Percentiles rank a stretch among this genome's conserved stretches.
Evolutionary conservation across 2,113 vertebrate genomes (phyloP).

Genomic region (Dasyprocta punctata): DNA sequence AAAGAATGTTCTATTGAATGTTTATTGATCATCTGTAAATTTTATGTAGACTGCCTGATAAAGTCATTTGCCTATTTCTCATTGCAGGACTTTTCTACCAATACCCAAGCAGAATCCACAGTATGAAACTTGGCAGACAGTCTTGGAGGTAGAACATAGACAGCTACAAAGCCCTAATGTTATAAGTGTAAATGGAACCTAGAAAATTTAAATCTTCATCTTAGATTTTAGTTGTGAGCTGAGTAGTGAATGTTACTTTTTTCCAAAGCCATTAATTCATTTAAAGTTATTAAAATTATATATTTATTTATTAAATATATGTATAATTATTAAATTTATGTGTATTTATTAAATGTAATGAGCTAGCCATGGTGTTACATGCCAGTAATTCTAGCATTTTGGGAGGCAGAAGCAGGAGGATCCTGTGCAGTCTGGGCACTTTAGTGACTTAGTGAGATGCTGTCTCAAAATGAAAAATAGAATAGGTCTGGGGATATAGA

Average conservation of each 20-base stretch:
- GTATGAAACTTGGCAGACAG: background rate
- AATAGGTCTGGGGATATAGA: background rate
- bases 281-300: background rate
- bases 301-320: background rate
- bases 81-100: background rate
- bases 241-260: background rate
- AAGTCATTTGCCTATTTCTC: background rate
- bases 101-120: background rate
- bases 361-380: background rate
- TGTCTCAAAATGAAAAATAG: background rate
- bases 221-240: background rate
- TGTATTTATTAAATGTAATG: background rate
- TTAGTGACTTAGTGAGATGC: background rate
- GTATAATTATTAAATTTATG: background rate
- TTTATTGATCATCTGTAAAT: background rate
- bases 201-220: background rate
- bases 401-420: background rate
- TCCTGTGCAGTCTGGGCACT: background rate
- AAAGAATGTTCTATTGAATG: background rate
- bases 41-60: background rate
- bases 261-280: background rate
- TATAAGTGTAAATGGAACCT: background rate
- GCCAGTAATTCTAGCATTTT: background rate
- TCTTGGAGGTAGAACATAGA: background rate
- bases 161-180: background rate